Evolutionary conservation across 2,113 vertebrate species (phyloP), one percentile per base, ranked within the genome.

Genomic region (Panurus biarmicus): DNA sequence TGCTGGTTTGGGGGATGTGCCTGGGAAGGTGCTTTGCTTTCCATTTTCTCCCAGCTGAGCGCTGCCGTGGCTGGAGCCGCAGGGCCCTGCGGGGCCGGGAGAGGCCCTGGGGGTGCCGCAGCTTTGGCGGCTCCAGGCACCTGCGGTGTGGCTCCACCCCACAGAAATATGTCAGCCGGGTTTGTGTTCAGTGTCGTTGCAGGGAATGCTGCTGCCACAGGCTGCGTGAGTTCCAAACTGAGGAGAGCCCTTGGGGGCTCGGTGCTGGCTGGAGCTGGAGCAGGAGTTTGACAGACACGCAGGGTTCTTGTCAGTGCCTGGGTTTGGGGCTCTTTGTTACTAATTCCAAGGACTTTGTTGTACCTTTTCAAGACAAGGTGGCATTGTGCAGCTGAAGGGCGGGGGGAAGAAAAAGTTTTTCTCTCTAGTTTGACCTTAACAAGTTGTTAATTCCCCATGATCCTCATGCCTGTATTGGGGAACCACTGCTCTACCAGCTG

Each of bases 381-480:
- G 62, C 74, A n/a, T 94, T 88, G 67, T 93, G 48, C 65, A 72
- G 65, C 65, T 67, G 76, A 54, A 95, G 85, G 54, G 36, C 1
- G 2, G 4, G 40, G 64, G 26, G 10, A 62, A 8, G 48, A 86
- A 86, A 87, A 94, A 96, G 74, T 96, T 95, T 93, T 93, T 93
- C 87, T 92, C 87, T 89, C 73, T 58, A 44, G 87, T 60, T 94
- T 94, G 77, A 83, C 91, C 80, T 78, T 92, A 84, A 56, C 89
- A 93, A 94, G 76, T 96, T 95, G 89, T 92, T 97, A 96, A 96
- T 95, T 93, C 93, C 78, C 67, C 58, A 11, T 1, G 33, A 80
- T 90, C 72, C 73, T 75, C 75, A 47, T 92, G 79, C 83, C 83
- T n/a, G 40, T 73, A 60, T 64, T 84, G 94, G 90, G 64, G 93